Percentiles rank a stretch among this genome's conserved stretches.
phyloP scores from a whole-genome alignment of 2,888 invertebrate genomes.

The Hirtodrosophila confusa region DNA sequence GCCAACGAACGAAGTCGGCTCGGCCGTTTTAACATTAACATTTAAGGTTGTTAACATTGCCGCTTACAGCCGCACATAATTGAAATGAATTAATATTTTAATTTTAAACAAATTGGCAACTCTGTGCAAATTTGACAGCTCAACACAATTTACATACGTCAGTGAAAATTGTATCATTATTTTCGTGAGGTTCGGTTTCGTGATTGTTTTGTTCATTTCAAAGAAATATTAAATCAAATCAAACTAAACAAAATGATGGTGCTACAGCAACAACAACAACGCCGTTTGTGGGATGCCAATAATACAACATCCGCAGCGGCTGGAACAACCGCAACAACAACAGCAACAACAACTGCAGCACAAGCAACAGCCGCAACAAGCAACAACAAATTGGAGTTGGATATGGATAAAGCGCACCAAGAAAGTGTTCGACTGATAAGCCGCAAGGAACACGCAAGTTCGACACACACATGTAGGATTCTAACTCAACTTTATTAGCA shows the following conservation, averaged over 20 bases:
- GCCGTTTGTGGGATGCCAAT: constrained; percentile 71
- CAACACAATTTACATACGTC: constrained; percentile 25
- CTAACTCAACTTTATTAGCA: background rate
- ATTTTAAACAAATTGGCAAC: constrained; percentile 18
- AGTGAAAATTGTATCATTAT: too few relatives aligned
- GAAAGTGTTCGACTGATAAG: constrained; percentile 13
- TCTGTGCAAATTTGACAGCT: constrained; percentile 35
- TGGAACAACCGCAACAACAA: constrained; percentile 18
- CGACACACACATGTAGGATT: constrained; percentile 50
- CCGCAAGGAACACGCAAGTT: constrained; percentile 25
- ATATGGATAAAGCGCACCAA: background rate
- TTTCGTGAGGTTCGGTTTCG: too few relatives aligned
- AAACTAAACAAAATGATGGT: constrained; percentile 44
- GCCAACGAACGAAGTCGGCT: constrained; percentile 64
- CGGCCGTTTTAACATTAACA: constrained; percentile 41
- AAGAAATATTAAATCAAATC: background rate
- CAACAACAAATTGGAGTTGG: constrained; percentile 31
- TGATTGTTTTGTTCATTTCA: background rate
- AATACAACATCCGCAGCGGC: constrained; percentile 23
- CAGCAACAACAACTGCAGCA: constrained; percentile 23
- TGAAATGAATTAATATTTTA: too few relatives aligned
- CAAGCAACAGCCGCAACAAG: constrained; percentile 10
- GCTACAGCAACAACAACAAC: constrained; percentile 77
- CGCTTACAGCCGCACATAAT: constrained; percentile 15
- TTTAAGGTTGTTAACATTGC: background rate